Base-by-base conservation (phyloP, 1,140 invertebrate genomes). In the Megalonaias nervosa region DNA sequence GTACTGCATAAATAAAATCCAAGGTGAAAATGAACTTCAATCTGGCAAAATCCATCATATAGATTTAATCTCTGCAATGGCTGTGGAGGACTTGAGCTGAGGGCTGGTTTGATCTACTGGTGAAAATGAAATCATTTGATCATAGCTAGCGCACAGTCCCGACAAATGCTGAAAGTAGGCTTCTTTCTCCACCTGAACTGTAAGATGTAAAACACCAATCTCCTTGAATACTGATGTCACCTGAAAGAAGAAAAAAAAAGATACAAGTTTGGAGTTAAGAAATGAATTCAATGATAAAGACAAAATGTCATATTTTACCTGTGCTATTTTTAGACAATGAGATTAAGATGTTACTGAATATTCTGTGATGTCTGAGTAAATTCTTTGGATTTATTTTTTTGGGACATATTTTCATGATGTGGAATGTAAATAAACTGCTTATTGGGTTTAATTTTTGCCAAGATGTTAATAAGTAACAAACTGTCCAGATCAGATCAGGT, bases 181-280 rank as follows among this genome's bases (percentile, higher is more conserved):
- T 62, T 90, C 87, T 82, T 92, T 92, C 79, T 92, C 91, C 19
- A 91, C 87, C 81, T 92, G 91, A 12, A 92, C 84, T 60, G 88
- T 88, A 61, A 91, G 67, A 81, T 86, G 87, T 65, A 81, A 79
- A 17, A 91, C 71, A n/a, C 89, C 89, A 17, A 86, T 68, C 61
- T 90, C 90, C 78, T 90, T 90, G 23, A 91, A 87, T 68, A 91
- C 83, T 66, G 83, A 80, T 48, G 84, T 82, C 23, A 90, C 86
- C 90, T 91, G 81, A 23, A 86, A 82, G 77, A 74, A 68, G 79
- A 72, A 67, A 60, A 77, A 70, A 65, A n/a, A 74, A 62, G 38
- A 75, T 59, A 23, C 23, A 73, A 31, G 70, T 12, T 56, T 19
- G 55, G 15, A 56, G 62, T 67, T 64, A 6, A 70, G 19, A 26